Evolutionary conservation across 2,113 vertebrate species (phyloP).

Genomic region (Notarius quadriscutis): DNA sequence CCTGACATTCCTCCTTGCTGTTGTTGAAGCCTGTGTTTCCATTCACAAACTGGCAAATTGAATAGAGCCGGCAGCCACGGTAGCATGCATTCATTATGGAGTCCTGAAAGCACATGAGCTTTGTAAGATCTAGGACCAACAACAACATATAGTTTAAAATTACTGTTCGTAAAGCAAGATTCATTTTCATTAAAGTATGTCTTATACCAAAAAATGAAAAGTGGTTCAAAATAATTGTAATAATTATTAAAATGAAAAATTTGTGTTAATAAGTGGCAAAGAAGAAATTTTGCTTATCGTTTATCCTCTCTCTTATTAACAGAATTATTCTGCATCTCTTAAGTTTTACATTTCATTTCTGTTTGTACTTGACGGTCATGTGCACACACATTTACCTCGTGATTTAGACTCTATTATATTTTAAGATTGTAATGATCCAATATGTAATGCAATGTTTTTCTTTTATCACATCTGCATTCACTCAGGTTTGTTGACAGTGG

Average conservation of each 20-base stretch:
- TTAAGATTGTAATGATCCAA: background rate
- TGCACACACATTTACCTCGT: background rate
- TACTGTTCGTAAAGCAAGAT: background rate
- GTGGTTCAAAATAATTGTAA: background rate
- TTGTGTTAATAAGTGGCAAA: background rate
- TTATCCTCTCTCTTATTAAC: background rate
- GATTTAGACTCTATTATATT: background rate
- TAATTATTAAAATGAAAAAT: background rate
- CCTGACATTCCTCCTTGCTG: conserved; percentile 88
- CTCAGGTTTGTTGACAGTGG: too few species aligned
- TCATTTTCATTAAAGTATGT: background rate
- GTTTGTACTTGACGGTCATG: background rate
- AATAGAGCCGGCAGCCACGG: conserved; percentile 95
- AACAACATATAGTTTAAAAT: background rate
- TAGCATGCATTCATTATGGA: conserved; percentile 89
- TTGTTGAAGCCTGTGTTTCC: conserved; percentile 84
- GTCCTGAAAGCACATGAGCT: conserved; percentile 67
- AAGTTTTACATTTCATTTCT: background rate
- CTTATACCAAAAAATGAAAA: background rate
- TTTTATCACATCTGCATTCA: background rate
- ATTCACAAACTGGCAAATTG: conserved; percentile 96
- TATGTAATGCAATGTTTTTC: background rate
- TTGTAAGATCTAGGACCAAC: background rate
- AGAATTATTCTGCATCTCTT: background rate
- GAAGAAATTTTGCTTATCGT: background rate